Base-by-base conservation (phyloP, 2,888 invertebrate genomes). In the Hofmannophila pseudospretella region DNA sequence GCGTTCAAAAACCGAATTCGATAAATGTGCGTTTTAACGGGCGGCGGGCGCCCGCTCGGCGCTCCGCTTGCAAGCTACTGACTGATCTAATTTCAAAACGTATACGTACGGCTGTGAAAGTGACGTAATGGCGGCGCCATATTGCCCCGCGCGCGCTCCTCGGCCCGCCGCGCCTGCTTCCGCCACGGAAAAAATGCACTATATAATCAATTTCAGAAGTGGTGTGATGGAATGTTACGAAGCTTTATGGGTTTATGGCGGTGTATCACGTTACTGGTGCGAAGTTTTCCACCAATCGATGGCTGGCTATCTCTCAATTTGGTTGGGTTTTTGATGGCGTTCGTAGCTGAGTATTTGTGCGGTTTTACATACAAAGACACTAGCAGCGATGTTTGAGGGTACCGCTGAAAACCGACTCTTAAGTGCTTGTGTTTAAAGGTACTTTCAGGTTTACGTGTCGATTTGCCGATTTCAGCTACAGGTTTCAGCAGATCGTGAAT, bases 41-140 rank as follows among this genome's bases (percentile, higher is more conserved):
- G 32, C 35, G n/a, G n/a, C 39, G 36, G 38, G 30, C 57, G 47
- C 40, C 54, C 76, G 63, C 54, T 49, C 66, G 39, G 51, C 58
- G 51, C 64, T 58, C 54, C 55, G 69, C 71, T 55, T 65, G 60
- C 59, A 64, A 61, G 73, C 68, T 67, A 85, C 85, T 85, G 84
- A 85, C 84, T 85, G 85, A 78, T 81, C 85, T 74, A 84, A 81
- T 82, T 84, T 67, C 66, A 65, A 75, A 66, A 70, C 70, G 78
- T 70, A 32, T 30, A 73, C 76, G 26, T 13, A 11, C 23, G 74
- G 55, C 77, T 74, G 71, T 70, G 74, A 74, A 77, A 77, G 77
- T 84, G 84, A 84, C 82, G 84, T 84, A 84, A 84, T 62, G 54
- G 56, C 64, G 69, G 54, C 68, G 82, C 84, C 84, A 84, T 84